phyloP scores from a whole-genome alignment of 2,888 invertebrate genomes.

The Crossocerus cetratus region DNA sequence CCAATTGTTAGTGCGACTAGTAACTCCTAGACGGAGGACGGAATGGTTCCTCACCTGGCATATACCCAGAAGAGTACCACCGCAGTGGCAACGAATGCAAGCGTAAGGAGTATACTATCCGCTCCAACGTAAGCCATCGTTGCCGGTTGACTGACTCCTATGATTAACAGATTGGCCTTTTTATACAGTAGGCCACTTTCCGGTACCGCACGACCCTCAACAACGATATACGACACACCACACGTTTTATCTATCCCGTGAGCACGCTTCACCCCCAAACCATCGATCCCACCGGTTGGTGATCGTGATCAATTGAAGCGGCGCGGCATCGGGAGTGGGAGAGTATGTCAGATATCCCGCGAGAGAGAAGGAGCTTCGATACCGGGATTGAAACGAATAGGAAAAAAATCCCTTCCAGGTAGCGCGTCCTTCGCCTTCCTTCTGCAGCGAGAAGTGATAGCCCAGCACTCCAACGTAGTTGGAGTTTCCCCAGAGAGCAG shows the following conservation, averaged over 20 bases:
- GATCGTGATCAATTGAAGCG: background rate
- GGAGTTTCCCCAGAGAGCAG: too few relatives aligned
- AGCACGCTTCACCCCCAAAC: background rate
- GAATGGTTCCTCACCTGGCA: conserved; percentile 31
- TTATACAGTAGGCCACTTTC: conserved; percentile 4
- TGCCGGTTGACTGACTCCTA: background rate
- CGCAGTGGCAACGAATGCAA: conserved; percentile 33
- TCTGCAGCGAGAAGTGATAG: too few relatives aligned
- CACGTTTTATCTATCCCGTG: background rate
- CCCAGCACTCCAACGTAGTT: too few relatives aligned
- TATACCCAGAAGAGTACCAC: conserved; percentile 48
- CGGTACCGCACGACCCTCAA: background rate
- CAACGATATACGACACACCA: background rate
- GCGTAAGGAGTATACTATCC: conserved; percentile 17
- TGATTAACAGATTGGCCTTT: background rate
- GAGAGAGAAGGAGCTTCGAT: too few relatives aligned
- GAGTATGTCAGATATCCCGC: too few relatives aligned
- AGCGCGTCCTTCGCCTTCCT: too few relatives aligned
- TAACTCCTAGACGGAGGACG: background rate
- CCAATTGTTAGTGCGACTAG: too few relatives aligned
- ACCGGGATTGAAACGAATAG: too few relatives aligned
- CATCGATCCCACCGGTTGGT: background rate
- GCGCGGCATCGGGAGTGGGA: background rate
- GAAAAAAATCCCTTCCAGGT: too few relatives aligned
- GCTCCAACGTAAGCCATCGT: background rate